A percentile compares a stretch with the other conserved stretches of the same genome.
phyloP scores from a whole-genome alignment of 2,113 vertebrate species.

The Mobula birostris region DNA sequence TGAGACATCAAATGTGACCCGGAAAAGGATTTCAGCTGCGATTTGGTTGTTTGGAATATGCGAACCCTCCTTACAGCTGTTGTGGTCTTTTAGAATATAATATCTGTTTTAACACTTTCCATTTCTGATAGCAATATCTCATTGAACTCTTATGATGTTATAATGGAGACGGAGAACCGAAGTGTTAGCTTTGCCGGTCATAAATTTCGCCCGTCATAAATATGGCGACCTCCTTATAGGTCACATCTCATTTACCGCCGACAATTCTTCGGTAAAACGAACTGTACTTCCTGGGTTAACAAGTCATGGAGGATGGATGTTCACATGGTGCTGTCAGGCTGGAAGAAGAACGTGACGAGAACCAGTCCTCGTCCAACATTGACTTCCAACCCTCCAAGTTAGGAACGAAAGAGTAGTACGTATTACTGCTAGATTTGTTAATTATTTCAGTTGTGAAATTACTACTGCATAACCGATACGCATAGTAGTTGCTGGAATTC shows the following conservation, averaged over 20 bases:
- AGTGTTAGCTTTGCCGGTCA: neutral
- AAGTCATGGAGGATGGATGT: slow-evolving; percentile 45
- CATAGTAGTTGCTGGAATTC: neutral
- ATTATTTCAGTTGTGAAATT: neutral
- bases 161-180: neutral
- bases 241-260: neutral
- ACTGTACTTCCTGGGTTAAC: slow-evolving; percentile 4
- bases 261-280: neutral
- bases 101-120: neutral
- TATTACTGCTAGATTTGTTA: slow-evolving; percentile 12
- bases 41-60: neutral
- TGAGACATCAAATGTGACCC: neutral
- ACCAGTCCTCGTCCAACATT: neutral
- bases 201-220: neutral
- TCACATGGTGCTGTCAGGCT: slow-evolving; percentile 39
- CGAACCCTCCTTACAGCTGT: neutral
- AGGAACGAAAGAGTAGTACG: slow-evolving; percentile 66
- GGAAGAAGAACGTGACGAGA: neutral
- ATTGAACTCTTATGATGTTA: neutral
- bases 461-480: neutral
- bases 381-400: slow-evolving; percentile 59
- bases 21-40: neutral
- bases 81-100: neutral
- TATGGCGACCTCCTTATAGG: neutral
- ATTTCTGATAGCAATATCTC: neutral